Evolutionary conservation across 2,113 vertebrate genomes (phyloP).

Genomic region (Alligator mississippiensis): DNA sequence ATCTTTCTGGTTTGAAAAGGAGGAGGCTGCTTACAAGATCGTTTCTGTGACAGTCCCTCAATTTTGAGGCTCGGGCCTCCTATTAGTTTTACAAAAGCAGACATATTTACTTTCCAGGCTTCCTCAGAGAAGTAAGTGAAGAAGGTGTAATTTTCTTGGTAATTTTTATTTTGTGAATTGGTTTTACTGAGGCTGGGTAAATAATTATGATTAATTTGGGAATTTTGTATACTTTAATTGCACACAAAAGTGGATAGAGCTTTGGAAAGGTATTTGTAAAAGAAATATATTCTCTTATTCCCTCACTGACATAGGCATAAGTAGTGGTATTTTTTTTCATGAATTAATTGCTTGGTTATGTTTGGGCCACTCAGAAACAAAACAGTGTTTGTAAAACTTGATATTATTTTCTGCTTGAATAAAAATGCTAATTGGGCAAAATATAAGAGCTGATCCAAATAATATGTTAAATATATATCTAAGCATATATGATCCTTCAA

Average conservation of each 20-base stretch:
- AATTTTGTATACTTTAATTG: background rate
- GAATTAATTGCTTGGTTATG: background rate
- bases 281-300: fast-evolving
- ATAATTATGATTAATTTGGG: background rate
- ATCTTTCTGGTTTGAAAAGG: background rate
- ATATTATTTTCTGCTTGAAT: background rate
- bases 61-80: fast-evolving
- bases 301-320: background rate
- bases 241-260: fast-evolving
- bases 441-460: background rate
- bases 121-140: background rate
- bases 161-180: background rate
- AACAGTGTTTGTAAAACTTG: background rate
- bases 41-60: background rate
- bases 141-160: background rate
- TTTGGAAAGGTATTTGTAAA: background rate
- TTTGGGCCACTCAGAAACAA: background rate
- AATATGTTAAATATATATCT: background rate
- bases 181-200: background rate
- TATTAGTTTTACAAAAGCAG: background rate
- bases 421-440: background rate
- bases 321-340: background rate
- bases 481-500: background rate
- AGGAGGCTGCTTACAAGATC: fast-evolving
- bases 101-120: background rate